Conservation (phyloP, 1,140 invertebrate species). For the Ostrea denselamellosa region DNA sequence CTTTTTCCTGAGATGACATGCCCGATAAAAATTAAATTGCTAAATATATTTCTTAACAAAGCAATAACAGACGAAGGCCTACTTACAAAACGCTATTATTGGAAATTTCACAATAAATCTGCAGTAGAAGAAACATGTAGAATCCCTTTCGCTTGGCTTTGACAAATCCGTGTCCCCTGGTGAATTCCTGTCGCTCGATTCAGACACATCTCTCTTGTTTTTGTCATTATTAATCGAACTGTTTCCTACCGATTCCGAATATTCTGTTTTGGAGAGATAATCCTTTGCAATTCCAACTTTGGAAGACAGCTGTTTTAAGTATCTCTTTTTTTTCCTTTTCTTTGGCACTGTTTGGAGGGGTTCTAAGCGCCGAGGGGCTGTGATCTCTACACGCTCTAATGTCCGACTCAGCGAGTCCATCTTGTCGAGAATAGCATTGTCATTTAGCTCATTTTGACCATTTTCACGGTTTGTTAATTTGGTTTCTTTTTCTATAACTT, state of each 20-base stretch:
- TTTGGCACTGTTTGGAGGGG: neutral
- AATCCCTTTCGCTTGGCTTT: neutral
- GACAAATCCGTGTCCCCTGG: no score
- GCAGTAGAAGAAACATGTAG: neutral
- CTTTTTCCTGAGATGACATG: no score
- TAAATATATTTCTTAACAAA: no score
- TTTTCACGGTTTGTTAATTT: neutral
- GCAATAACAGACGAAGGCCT: neutral
- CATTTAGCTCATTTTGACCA: neutral
- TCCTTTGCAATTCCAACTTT: neutral
- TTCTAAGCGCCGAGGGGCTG: neutral
- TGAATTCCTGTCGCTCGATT: neutral
- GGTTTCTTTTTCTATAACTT: neutral
- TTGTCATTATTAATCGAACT: neutral
- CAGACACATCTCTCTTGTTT: neutral
- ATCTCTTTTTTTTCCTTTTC: neutral
- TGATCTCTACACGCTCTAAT: neutral
- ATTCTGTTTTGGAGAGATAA: neutral
- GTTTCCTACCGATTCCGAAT: neutral
- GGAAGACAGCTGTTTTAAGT: neutral
- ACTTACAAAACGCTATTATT: conserved; percentile 1
- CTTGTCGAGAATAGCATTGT: neutral
- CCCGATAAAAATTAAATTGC: no score
- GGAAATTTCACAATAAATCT: conserved; percentile 24
- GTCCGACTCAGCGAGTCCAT: neutral